Conservation (phyloP, 35 echinoderm and acorn worm species). For the Diadema setosum region DNA sequence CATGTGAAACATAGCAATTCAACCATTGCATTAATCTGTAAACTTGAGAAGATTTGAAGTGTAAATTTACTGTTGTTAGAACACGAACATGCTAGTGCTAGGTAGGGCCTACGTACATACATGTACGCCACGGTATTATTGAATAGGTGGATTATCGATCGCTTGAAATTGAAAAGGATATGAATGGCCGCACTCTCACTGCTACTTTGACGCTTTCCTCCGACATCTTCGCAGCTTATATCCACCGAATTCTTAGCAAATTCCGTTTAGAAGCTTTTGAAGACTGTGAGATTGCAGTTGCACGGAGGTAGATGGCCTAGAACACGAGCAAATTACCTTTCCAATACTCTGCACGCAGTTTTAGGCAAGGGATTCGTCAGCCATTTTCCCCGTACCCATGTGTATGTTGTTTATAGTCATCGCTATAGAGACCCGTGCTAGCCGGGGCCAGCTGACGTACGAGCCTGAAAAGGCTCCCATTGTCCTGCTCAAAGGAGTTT, state of each 20-base stretch:
- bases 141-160: neutral
- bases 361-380: neutral
- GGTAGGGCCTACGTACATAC: neutral
- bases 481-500: neutral
- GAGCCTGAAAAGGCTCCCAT: neutral
- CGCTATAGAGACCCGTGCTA: neutral
- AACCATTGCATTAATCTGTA: too few species aligned
- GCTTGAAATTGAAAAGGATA: slow-evolving; percentile 78
- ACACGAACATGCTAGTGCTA: neutral
- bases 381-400: neutral
- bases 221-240: slow-evolving; percentile 32
- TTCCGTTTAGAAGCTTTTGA: neutral
- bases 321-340: neutral
- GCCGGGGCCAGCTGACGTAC: neutral
- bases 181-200: slow-evolving; percentile 94
- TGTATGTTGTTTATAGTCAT: slow-evolving; percentile 11
- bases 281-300: neutral
- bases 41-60: too few species aligned
- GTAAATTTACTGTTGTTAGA: too few species aligned
- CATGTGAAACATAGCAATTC: neutral
- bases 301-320: neutral
- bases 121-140: neutral
- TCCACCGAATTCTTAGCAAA: neutral
- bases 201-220: slow-evolving; percentile 94
- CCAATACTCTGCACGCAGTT: neutral